Conservation (phyloP, 2,797 vertebrate genomes). For the Bufotes viridis region DNA sequence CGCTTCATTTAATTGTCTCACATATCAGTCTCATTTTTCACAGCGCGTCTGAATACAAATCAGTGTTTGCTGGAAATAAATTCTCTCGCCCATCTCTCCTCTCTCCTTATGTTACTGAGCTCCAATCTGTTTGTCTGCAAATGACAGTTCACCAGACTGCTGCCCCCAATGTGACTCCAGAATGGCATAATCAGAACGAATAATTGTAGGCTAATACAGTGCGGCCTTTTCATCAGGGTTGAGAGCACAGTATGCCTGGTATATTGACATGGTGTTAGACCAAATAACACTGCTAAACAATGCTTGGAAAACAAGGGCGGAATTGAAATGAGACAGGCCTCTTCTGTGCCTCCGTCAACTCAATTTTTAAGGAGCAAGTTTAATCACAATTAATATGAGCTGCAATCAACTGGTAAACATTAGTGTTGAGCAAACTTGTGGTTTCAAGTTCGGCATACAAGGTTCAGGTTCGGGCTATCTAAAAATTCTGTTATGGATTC, state of each 20-base stretch:
- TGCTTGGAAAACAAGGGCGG: slow-evolving; percentile 1
- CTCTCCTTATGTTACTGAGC: slow-evolving; percentile 30
- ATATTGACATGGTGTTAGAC: slow-evolving; percentile 24
- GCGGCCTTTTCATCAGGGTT: slow-evolving; percentile 16
- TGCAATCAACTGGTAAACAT: background rate
- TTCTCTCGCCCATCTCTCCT: slow-evolving; percentile 28
- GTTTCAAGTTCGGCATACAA: too few species aligned
- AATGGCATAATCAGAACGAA: slow-evolving; percentile 44
- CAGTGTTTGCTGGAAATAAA: slow-evolving; percentile 49
- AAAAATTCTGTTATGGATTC: too few species aligned
- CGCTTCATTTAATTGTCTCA: slow-evolving; percentile 39
- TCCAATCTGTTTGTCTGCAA: slow-evolving; percentile 54
- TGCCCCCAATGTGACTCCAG: slow-evolving; percentile 35
- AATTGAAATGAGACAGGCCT: background rate
- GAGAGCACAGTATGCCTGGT: background rate
- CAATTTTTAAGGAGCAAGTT: background rate
- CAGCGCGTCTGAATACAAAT: slow-evolving; percentile 45
- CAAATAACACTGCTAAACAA: slow-evolving; percentile 15
- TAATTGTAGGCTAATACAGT: slow-evolving; percentile 48
- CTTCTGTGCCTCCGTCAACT: background rate
- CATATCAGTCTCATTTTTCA: slow-evolving; percentile 53
- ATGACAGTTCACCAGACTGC: slow-evolving; percentile 46
- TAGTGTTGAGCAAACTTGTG: too few species aligned
- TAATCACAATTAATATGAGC: background rate
- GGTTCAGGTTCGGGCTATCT: too few species aligned